These are phyloP conservation scores for Cepphus grylle DNA, from an alignment of 2,113 vertebrate species.

Conservation along the genomic window DNA sequence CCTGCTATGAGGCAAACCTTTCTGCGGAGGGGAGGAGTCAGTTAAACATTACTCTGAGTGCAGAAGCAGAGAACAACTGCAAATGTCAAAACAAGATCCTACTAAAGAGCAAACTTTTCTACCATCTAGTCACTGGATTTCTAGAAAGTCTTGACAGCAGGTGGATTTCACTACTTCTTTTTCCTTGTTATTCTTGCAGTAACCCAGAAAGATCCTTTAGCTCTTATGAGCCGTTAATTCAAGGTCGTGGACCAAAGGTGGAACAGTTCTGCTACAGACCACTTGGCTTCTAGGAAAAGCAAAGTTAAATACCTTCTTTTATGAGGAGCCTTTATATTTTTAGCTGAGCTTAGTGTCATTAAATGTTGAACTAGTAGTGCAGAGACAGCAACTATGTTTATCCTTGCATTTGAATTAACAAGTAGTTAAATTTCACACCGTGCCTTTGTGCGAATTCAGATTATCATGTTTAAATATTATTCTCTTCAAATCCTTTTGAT, in stretches of 20 bases:
- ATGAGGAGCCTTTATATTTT: background rate
- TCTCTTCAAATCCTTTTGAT: background rate
- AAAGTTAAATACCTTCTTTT: background rate
- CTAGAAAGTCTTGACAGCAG: background rate
- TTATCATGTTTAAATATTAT: background rate
- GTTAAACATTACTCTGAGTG: too few relatives aligned
- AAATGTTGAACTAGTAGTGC: background rate
- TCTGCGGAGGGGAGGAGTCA: background rate
- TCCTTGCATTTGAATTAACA: background rate
- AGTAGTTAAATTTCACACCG: background rate
- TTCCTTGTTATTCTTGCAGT: background rate
- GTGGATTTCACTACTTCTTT: background rate
- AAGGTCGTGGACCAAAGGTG: background rate
- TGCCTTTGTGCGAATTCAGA: background rate
- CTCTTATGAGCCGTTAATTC: background rate
- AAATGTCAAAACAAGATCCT: background rate
- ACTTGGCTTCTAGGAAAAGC: background rate
- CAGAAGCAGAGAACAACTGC: background rate
- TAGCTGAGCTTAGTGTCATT: background rate
- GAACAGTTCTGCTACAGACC: background rate
- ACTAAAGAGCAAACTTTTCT: background rate
- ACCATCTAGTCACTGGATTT: background rate
- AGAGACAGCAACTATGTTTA: background rate
- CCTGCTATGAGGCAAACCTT: background rate
- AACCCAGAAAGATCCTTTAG: background rate